These are phyloP conservation scores for Enteromius radiatus DNA, from an alignment of 2,797 vertebrate species.

Conservation along the genomic window DNA sequence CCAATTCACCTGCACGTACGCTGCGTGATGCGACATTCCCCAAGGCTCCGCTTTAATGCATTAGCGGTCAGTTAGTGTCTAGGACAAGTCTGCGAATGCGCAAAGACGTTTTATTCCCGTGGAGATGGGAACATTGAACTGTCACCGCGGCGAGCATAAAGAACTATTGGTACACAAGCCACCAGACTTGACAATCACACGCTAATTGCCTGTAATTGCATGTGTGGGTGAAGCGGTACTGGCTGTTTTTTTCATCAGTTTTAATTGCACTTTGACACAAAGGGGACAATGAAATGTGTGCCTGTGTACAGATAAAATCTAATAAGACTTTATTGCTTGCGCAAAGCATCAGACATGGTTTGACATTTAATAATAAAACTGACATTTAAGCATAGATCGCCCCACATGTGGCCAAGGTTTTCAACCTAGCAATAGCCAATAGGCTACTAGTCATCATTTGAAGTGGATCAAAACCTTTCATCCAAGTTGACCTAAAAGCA, in stretches of 20 bases:
- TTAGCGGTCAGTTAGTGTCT: background rate
- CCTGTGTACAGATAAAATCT: background rate
- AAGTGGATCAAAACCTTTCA: background rate
- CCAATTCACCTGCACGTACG: constrained; percentile 38
- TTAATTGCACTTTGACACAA: constrained; percentile 31
- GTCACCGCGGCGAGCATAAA: constrained; percentile 3
- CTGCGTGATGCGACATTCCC: constrained; percentile 48
- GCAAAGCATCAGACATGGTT: constrained; percentile 15
- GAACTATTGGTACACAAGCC: constrained; percentile 2
- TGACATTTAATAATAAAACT: constrained; percentile 17
- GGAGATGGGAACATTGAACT: constrained; percentile 10
- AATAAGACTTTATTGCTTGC: background rate
- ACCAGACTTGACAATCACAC: constrained; percentile 15
- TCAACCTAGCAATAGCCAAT: background rate
- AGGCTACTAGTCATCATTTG: background rate
- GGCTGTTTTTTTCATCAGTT: constrained; percentile 6
- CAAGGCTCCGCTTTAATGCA: constrained; percentile 22
- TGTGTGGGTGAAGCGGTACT: constrained; percentile 34
- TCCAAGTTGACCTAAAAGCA: background rate
- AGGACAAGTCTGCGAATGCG: background rate
- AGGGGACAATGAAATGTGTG: background rate
- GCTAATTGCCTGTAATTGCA: constrained; percentile 32
- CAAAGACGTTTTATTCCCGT: background rate
- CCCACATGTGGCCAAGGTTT: background rate
- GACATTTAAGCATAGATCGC: background rate